Conservation (phyloP, 2,113 vertebrate genomes). For the Cyanoderma ruficeps region DNA sequence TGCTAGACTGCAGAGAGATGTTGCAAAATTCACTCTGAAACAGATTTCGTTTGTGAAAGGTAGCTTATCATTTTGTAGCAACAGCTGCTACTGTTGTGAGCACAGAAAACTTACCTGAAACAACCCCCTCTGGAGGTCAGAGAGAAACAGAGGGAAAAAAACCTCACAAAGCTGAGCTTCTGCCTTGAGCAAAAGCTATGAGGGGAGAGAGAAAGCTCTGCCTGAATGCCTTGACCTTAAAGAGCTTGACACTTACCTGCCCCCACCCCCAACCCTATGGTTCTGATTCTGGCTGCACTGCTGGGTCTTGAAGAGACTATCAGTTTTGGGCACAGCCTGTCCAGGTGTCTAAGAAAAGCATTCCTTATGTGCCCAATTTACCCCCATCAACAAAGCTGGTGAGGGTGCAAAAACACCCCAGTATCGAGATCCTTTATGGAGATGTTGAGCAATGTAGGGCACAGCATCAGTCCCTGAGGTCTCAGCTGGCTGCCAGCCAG, state of each 20-base stretch:
- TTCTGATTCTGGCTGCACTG: fast-evolving
- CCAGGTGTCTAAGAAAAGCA: not conserved
- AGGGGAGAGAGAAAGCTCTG: not conserved
- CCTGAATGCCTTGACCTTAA: not conserved
- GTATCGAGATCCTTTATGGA: not conserved
- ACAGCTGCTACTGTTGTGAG: not conserved
- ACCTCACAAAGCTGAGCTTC: not conserved
- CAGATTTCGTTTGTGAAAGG: not conserved
- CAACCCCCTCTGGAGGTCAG: not conserved
- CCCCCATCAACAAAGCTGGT: not conserved
- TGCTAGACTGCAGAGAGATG: not conserved
- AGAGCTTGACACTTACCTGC: not conserved
- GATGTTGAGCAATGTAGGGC: not conserved
- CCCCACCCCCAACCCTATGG: not conserved
- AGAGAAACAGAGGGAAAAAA: not conserved
- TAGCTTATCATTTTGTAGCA: not conserved
- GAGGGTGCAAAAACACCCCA: not conserved
- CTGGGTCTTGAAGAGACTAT: not conserved
- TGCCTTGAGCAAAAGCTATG: not conserved
- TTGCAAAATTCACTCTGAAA: not conserved
- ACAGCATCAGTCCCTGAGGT: not conserved
- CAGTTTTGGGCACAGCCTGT: not conserved
- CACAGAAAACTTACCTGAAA: not conserved
- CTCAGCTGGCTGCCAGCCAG: not conserved
- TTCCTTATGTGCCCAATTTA: not conserved